These are phyloP conservation scores for Fragum sueziense DNA, from an alignment of 2,888 invertebrate genomes.

Conservation along the genomic window DNA sequence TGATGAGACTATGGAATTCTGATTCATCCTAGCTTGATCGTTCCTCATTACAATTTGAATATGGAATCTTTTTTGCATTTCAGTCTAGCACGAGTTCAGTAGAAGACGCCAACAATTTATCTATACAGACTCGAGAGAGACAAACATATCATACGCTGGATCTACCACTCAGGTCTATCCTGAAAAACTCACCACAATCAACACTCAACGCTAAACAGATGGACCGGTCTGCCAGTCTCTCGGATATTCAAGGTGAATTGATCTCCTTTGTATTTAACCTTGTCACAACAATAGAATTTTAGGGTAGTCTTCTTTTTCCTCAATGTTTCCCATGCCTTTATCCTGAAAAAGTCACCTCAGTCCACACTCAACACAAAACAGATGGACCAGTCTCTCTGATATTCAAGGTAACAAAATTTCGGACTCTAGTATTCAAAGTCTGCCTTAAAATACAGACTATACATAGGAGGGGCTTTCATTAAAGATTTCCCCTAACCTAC, in stretches of 20 bases:
- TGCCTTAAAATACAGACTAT: too few relatives aligned
- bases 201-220: neutral
- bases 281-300: neutral
- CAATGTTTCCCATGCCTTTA: too few relatives aligned
- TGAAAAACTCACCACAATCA: slow-evolving; percentile 90
- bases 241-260: slow-evolving; percentile 54
- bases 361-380: neutral
- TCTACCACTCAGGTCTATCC: slow-evolving; percentile 90
- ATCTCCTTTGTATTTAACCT: neutral
- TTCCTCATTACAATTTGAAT: too few relatives aligned
- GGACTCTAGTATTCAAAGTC: too few relatives aligned
- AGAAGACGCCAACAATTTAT: slow-evolving; percentile 24
- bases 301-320: neutral
- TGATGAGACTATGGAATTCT: too few relatives aligned
- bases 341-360: slow-evolving; percentile 92
- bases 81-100: slow-evolving; percentile 59
- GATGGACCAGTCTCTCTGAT: slow-evolving; percentile 42
- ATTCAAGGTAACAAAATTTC: slow-evolving; percentile 39
- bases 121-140: slow-evolving; percentile 50
- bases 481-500: too few relatives aligned
- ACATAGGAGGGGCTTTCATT: too few relatives aligned
- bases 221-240: slow-evolving; percentile 45
- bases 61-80: too few relatives aligned
- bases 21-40: too few relatives aligned
- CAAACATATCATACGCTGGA: slow-evolving; percentile 75